Percentiles rank a stretch among this genome's conserved stretches.
Evolutionary conservation across 2,888 invertebrate species (phyloP).

Genomic region (Hydropsyche betteni): DNA sequence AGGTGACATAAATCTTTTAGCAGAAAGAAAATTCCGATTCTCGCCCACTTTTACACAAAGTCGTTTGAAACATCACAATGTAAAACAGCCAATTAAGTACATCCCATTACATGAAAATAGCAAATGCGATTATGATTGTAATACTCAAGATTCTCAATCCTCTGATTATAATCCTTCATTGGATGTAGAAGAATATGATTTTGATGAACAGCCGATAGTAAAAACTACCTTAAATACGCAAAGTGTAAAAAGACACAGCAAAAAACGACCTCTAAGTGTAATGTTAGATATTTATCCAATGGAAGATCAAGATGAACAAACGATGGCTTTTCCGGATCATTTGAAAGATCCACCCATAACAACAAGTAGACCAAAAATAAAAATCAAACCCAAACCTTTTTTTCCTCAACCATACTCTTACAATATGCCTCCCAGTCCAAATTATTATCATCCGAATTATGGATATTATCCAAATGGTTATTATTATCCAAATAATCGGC

Average conservation of each 20-base stretch:
- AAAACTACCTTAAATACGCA: conserved; percentile 3
- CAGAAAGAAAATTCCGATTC: conserved; percentile 64
- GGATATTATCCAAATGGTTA: conserved; percentile 29
- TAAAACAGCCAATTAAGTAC: conserved; percentile 34
- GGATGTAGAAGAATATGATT: conserved; percentile 32
- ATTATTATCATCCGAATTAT: conserved; percentile 41
- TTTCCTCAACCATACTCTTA: conserved; percentile 12
- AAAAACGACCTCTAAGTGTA: conserved; percentile 68
- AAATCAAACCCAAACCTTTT: conserved; percentile 30
- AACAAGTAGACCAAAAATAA: conserved; percentile 34
- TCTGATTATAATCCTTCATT: neutral
- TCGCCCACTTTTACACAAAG: conserved; percentile 55
- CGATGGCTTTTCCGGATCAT: conserved; percentile 54
- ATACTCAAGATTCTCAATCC: neutral
- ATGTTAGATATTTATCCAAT: conserved; percentile 73
- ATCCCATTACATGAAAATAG: conserved; percentile 7
- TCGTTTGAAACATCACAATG: conserved; percentile 48
- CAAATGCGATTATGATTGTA: conserved; percentile 20
- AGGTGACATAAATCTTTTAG: conserved; percentile 77
- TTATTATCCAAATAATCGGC: conserved; percentile 27
- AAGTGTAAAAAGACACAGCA: conserved; percentile 50
- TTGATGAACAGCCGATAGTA: neutral
- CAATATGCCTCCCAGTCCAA: conserved; percentile 15
- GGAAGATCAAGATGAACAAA: conserved; percentile 58
- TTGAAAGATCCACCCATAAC: conserved; percentile 51